Conservation (phyloP, 92 coral and sea anemone genomes). For the Epizoanthus stellaris region DNA sequence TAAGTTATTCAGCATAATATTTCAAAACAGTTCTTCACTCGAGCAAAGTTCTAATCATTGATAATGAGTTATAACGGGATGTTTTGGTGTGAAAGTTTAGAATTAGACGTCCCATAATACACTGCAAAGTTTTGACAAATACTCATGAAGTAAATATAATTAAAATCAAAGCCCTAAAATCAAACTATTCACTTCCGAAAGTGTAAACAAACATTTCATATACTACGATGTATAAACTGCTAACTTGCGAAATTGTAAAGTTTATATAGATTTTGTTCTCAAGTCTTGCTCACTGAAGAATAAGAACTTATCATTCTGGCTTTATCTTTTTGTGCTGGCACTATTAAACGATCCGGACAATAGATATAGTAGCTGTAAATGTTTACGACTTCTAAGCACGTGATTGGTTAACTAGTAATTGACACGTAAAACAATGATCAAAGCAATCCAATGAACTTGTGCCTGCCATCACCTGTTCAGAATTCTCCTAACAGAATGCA, state of each 20-base stretch:
- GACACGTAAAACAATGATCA: conserved; percentile 15
- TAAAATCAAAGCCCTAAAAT: no score
- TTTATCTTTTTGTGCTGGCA: neutral
- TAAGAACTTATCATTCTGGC: no score
- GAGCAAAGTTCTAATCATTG: neutral
- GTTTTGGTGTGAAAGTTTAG: neutral
- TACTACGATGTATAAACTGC: no score
- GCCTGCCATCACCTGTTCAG: conserved; percentile 23
- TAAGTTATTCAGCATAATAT: no score
- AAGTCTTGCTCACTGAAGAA: no score
- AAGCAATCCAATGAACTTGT: neutral
- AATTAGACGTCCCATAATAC: neutral
- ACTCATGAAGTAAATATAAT: no score
- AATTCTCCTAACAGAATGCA: conserved; percentile 14
- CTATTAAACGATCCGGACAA: no score
- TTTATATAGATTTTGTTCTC: no score
- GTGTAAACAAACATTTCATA: no score
- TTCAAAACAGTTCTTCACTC: neutral
- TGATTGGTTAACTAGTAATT: conserved; percentile 23
- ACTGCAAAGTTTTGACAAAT: neutral
- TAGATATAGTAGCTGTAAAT: neutral
- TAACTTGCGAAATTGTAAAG: no score
- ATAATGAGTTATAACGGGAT: neutral
- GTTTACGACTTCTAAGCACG: neutral
- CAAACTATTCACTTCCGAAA: no score